Evolutionary conservation across 1,140 invertebrate species (phyloP).

Genomic region (Megalonaias nervosa): DNA sequence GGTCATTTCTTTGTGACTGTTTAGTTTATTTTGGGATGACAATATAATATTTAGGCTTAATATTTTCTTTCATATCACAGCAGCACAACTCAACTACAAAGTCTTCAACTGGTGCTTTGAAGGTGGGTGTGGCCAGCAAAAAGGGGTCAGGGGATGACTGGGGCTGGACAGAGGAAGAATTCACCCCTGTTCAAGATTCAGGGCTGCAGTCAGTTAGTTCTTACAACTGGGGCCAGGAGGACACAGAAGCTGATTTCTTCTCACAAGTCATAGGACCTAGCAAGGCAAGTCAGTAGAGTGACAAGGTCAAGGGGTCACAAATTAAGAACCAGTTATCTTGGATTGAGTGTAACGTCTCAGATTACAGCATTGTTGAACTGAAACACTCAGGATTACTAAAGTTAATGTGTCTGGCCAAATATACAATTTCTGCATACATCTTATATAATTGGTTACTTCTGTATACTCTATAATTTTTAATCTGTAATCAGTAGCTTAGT

Average conservation of each 20-base stretch:
- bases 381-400: not conserved
- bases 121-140: slow-evolving; percentile 19
- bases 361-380: not conserved
- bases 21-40: too few species aligned
- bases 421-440: not conserved
- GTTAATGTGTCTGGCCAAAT: not conserved
- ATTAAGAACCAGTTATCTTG: not conserved
- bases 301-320: not conserved
- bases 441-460: not conserved
- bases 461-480: too few species aligned
- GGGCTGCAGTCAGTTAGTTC: slow-evolving; percentile 54
- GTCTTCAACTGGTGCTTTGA: slow-evolving; percentile 30
- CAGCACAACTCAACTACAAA: slow-evolving; percentile 13
- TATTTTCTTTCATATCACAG: slow-evolving; percentile 16
- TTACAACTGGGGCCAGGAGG: slow-evolving; percentile 63
- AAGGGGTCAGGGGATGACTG: slow-evolving; percentile 73
- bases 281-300: slow-evolving; percentile 23
- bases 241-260: slow-evolving; percentile 57
- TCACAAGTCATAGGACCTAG: slow-evolving; percentile 34
- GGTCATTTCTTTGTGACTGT: too few species aligned
- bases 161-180: slow-evolving; percentile 82
- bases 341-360: not conserved
- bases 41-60: slow-evolving; percentile 12
- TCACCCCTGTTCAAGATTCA: slow-evolving; percentile 67
- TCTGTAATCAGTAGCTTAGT: too few species aligned